phyloP scores from a whole-genome alignment of 1,140 invertebrate species.

The Semibalanus balanoides region DNA sequence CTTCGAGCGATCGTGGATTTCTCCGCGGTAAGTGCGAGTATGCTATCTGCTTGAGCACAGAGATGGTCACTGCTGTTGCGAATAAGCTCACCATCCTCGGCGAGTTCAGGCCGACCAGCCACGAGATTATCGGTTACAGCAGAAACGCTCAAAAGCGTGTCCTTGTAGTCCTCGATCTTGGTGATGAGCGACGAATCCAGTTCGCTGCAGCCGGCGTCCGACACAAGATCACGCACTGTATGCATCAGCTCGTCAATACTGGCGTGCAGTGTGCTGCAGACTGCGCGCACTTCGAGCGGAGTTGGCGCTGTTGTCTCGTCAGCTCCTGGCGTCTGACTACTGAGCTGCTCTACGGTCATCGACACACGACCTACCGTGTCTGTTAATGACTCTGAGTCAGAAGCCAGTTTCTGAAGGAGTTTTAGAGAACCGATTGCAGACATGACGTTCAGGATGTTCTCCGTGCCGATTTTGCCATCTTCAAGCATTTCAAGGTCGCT shows the following conservation, averaged over 20 bases:
- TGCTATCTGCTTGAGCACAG: neutral
- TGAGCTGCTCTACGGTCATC: neutral
- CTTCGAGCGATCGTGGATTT: neutral
- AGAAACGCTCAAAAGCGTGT: neutral
- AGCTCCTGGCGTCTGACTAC: neutral
- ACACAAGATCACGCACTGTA: neutral
- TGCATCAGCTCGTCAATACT: neutral
- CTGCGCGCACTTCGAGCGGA: neutral
- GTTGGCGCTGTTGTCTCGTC: neutral
- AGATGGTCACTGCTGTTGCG: neutral
- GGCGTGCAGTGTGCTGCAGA: neutral
- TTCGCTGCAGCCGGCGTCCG: neutral
- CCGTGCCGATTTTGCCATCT: neutral
- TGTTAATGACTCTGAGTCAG: neutral
- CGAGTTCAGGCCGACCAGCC: neutral
- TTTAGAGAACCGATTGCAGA: neutral
- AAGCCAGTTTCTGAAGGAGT: neutral
- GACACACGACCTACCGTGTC: neutral
- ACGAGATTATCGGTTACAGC: neutral
- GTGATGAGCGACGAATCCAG: neutral
- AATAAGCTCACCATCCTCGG: neutral
- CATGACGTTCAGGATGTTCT: slow-evolving; percentile 1
- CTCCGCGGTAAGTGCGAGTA: neutral
- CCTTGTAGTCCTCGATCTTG: neutral
- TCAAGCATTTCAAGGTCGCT: neutral